Conservation (phyloP, 2,888 invertebrate species). For the Mythimna pallens region DNA sequence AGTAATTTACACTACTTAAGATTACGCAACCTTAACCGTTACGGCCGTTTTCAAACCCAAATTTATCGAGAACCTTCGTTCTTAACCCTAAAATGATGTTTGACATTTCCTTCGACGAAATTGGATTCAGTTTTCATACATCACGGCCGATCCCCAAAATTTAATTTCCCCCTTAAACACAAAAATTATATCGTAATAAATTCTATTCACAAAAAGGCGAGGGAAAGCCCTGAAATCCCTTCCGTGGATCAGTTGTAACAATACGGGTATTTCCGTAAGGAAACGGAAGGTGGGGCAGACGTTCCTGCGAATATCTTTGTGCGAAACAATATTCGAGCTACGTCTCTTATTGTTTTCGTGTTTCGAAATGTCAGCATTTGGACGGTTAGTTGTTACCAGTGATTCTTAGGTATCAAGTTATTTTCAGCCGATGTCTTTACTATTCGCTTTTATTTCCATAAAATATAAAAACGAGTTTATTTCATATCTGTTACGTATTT, state of each 20-base stretch:
- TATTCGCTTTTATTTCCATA: background rate
- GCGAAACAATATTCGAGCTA: constrained; percentile 51
- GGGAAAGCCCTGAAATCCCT: constrained; percentile 62
- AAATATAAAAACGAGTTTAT: background rate
- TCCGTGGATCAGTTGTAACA: constrained; percentile 69
- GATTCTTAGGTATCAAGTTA: constrained; percentile 18
- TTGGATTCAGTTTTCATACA: constrained; percentile 59
- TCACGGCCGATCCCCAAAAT: constrained; percentile 50
- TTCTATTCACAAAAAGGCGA: constrained; percentile 64
- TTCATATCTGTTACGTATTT: too few relatives aligned
- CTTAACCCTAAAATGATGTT: constrained; percentile 52
- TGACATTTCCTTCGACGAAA: constrained; percentile 48
- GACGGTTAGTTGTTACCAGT: constrained; percentile 32
- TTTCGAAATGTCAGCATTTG: constrained; percentile 48
- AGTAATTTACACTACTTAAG: constrained; percentile 57
- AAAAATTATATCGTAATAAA: constrained; percentile 68
- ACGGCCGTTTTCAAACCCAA: constrained; percentile 46
- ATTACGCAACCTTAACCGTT: constrained; percentile 44
- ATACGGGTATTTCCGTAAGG: constrained; percentile 71
- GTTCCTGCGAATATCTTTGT: constrained; percentile 71
- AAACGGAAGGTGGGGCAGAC: constrained; percentile 72
- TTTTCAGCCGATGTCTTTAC: background rate
- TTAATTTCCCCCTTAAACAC: constrained; percentile 59
- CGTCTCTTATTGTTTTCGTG: constrained; percentile 56
- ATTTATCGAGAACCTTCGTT: constrained; percentile 51